These are phyloP conservation scores for Phragmatobia fuliginosa DNA, from an alignment of 2,888 invertebrate genomes.

Conservation along the genomic window DNA sequence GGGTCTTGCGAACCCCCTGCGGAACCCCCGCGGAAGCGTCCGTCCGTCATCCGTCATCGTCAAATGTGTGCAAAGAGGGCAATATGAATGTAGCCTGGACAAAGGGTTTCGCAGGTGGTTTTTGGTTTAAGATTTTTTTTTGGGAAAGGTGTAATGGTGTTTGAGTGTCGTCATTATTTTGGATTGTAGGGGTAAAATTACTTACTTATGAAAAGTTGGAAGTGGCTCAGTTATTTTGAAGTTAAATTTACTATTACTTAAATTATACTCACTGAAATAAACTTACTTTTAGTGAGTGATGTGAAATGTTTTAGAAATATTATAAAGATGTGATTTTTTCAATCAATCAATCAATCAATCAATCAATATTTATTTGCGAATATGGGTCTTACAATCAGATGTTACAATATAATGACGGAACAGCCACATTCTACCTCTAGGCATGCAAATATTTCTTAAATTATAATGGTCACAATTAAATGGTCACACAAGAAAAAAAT, in stretches of 20 bases:
- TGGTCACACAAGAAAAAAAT: too few relatives aligned
- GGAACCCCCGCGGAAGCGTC: slow-evolving; percentile 56
- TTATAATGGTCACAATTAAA: too few relatives aligned
- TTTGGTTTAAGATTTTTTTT: slow-evolving; percentile 16
- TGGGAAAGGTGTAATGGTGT: slow-evolving; percentile 17
- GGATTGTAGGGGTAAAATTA: slow-evolving; percentile 16
- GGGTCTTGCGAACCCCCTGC: slow-evolving; percentile 58
- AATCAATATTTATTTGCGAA: too few relatives aligned
- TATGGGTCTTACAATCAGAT: too few relatives aligned
- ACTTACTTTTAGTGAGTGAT: too few relatives aligned
- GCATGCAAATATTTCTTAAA: too few relatives aligned
- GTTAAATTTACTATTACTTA: background rate
- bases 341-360: too few relatives aligned
- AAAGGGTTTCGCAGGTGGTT: slow-evolving; percentile 47
- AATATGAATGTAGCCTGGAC: slow-evolving; percentile 42
- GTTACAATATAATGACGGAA: too few relatives aligned
- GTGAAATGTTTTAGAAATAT: too few relatives aligned
- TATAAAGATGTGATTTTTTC: too few relatives aligned
- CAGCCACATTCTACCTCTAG: too few relatives aligned
- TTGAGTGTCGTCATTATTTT: slow-evolving; percentile 28
- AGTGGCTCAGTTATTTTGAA: background rate
- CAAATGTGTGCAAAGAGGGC: slow-evolving; percentile 60
- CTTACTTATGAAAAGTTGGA: slow-evolving; percentile 6
- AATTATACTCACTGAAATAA: too few relatives aligned
- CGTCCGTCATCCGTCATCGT: slow-evolving; percentile 77